Evolutionary conservation across 2,888 invertebrate species (phyloP).

Genomic region (Thereva unica): DNA sequence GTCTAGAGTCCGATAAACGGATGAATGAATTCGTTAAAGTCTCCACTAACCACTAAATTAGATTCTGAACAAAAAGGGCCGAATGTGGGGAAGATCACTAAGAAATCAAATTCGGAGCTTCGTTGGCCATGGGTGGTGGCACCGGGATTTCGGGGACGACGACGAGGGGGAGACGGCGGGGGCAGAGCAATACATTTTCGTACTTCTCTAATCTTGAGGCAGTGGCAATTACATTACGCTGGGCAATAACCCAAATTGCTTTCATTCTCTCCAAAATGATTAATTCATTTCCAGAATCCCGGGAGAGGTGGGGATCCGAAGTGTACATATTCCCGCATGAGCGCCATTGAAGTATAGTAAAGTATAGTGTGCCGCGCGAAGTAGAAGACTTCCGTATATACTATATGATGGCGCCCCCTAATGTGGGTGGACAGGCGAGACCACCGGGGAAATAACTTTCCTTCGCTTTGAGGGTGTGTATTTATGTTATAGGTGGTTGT

Average conservation of each 20-base stretch:
- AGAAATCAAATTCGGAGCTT: no score
- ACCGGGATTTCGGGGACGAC: no score
- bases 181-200: no score
- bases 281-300: constrained; percentile 41
- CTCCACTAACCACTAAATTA: no score
- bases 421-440: constrained; percentile 12
- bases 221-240: constrained; percentile 44
- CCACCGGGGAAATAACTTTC: constrained; percentile 17
- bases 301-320: constrained; percentile 30
- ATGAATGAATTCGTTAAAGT: no score
- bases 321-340: constrained; percentile 10
- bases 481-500: constrained; percentile 11
- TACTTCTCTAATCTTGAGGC: not conserved
- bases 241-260: constrained; percentile 44
- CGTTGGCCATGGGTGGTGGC: no score
- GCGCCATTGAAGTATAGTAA: not conserved
- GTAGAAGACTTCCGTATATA: not conserved
- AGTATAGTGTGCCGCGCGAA: not conserved
- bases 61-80: no score
- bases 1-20: no score
- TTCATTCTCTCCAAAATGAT: constrained; percentile 43
- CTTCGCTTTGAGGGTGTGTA: constrained; percentile 11
- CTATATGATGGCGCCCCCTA: not conserved
- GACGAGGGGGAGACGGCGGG: no score
- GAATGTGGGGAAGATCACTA: no score